These are phyloP conservation scores for Acholoe squamosa DNA, from an alignment of 2,888 invertebrate genomes.

Conservation along the genomic window DNA sequence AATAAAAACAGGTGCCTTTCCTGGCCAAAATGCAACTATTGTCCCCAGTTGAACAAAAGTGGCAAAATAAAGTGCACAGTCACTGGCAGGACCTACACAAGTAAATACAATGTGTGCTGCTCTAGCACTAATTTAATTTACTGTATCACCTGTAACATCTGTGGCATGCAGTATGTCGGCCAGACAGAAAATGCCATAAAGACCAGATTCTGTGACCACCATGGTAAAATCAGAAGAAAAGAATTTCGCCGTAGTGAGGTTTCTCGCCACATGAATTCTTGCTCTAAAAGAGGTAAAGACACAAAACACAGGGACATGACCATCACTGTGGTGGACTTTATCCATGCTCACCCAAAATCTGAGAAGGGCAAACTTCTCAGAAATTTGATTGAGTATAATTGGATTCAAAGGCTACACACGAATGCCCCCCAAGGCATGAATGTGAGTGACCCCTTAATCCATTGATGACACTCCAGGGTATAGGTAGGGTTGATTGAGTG, in stretches of 20 bases:
- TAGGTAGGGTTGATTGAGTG: no score
- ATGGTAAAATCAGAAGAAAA: background rate
- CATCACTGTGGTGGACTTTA: background rate
- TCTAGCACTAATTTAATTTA: background rate
- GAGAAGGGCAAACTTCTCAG: background rate
- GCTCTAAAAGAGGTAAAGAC: background rate
- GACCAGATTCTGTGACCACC: background rate
- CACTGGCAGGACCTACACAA: background rate
- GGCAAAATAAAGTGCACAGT: background rate
- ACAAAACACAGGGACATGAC: no score
- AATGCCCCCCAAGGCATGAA: background rate
- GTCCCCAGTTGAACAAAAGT: background rate
- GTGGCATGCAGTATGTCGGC: conserved; percentile 19
- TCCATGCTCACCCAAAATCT: background rate
- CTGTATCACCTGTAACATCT: background rate
- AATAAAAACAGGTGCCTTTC: background rate
- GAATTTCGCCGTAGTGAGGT: background rate
- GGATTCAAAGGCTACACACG: background rate
- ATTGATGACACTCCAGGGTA: no score
- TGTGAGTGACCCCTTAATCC: background rate
- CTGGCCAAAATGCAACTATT: background rate
- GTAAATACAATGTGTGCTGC: background rate
- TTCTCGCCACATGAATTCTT: background rate
- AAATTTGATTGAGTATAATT: background rate
- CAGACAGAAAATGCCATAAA: background rate